Base-by-base conservation (phyloP, 1,140 invertebrate genomes). In the Phymorhynchus buccinoides region DNA sequence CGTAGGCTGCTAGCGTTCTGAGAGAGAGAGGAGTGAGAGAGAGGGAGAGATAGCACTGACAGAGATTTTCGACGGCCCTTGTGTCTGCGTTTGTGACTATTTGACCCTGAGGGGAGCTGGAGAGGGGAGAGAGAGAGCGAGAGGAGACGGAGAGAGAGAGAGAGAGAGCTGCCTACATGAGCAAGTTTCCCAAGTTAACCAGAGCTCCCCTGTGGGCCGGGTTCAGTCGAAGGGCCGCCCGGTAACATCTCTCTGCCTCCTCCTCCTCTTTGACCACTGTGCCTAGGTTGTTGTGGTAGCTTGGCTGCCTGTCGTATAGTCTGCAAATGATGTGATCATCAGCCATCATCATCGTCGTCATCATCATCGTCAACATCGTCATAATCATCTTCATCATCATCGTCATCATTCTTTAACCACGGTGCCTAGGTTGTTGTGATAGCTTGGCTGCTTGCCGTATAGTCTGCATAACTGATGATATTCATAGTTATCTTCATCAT, bases 211-310 rank as follows among this genome's bases (percentile, higher is more conserved):
- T 95, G 90, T 97, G 97, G 83, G 95, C 94, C 1, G 96, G 95
- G 86, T 96, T 96, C 86, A 96, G 95, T 44, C 94, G 94, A 71
- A 98, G 95, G 1, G 97, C 96, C 42, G 95, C 94, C 84, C 96
- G 92, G 93, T 97, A 97, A 91, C 97, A 96, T 77, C 94, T 91
- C 90, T 97, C 96, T 4, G 97, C 96, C 89, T 96, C 94, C 12
- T 82, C 86, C 7, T 93, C 92, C 62, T 96, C 95, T 22, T 94
- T 93, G 77, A 97, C 94, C 84, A 97, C 91, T 0, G 96, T 97
- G 22, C 96, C 97, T 42, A 98, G 94, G 93, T 98, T 98, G 91
- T 97, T 98, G 92, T 97, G 96, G 0, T 97, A 97, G 91, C 96
- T 97, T 0, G 97, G 96, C 92, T 97, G 97, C 32, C 95, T 95